A percentile compares a stretch with the other conserved stretches of the same genome.
These are phyloP conservation scores for Tyria jacobaeae DNA, from an alignment of 2,888 invertebrate genomes.

Conservation along the genomic window DNA sequence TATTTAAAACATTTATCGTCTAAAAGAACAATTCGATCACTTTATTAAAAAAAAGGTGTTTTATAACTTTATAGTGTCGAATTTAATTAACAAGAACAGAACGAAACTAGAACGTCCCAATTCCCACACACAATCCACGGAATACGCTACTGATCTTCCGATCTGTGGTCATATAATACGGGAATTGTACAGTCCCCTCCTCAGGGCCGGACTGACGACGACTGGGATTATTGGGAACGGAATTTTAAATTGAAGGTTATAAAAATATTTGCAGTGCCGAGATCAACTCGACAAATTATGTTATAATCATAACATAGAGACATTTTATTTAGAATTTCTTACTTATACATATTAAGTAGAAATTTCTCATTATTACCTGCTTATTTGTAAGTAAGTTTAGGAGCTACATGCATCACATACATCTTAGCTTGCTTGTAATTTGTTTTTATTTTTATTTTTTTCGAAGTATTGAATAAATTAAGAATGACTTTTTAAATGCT, in stretches of 20 bases:
- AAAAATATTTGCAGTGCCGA: conserved; percentile 5
- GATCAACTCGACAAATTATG: conserved; percentile 1
- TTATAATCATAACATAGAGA: neutral
- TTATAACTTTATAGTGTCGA: conserved; percentile 57
- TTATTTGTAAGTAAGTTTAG: neutral
- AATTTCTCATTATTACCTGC: neutral
- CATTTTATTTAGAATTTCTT: neutral
- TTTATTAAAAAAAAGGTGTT: conserved; percentile 39
- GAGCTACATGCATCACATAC: no score
- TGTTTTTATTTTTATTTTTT: no score
- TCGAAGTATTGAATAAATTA: no score
- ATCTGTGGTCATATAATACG: conserved; percentile 74
- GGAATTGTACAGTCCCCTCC: conserved; percentile 53
- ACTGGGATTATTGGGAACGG: conserved; percentile 9
- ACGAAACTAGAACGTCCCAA: conserved; percentile 67
- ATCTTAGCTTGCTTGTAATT: no score
- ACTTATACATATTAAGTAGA: neutral
- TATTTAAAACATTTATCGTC: no score
- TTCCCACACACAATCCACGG: conserved; percentile 73
- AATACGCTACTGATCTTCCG: conserved; percentile 69
- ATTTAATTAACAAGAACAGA: conserved; percentile 71
- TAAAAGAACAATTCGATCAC: conserved; percentile 44
- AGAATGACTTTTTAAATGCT: no score
- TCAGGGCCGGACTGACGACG: conserved; percentile 46
- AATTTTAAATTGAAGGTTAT: conserved; percentile 15